These are phyloP conservation scores for Gambusia yucatana DNA, from an alignment of 2,797 vertebrate species.

Conservation along the genomic window DNA sequence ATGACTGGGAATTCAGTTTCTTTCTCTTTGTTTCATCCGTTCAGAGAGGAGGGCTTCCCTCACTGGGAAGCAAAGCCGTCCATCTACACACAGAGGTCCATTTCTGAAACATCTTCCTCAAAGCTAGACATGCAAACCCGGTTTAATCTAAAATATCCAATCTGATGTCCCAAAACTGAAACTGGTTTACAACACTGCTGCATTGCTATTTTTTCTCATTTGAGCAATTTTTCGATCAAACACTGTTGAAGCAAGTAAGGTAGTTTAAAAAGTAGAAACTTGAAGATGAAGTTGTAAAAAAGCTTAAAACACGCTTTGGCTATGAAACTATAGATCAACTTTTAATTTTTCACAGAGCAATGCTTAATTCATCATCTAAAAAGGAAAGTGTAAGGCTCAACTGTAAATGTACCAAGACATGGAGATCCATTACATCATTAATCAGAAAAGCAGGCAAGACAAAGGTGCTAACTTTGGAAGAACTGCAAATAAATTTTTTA, in stretches of 20 bases:
- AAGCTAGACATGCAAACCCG: slow-evolving; percentile 1
- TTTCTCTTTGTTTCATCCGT: slow-evolving; percentile 51
- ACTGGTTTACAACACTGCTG: not conserved
- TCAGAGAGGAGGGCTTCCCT: slow-evolving; percentile 20
- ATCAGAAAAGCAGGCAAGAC: not conserved
- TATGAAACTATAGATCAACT: too few species aligned
- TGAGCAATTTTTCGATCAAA: not conserved
- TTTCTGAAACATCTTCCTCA: slow-evolving; percentile 19
- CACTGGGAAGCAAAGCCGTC: slow-evolving; percentile 14
- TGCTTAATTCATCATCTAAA: not conserved
- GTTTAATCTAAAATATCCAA: not conserved
- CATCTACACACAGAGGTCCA: not conserved
- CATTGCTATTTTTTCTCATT: slow-evolving; percentile 2
- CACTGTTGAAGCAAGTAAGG: not conserved
- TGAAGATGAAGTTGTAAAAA: not conserved
- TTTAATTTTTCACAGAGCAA: too few species aligned
- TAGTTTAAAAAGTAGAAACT: not conserved
- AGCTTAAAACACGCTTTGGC: not conserved
- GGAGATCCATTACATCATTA: not conserved
- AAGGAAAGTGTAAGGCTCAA: not conserved
- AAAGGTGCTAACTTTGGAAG: not conserved
- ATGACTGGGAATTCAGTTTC: slow-evolving; percentile 62
- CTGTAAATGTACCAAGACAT: not conserved
- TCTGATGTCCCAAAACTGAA: not conserved
- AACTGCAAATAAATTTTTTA: not conserved